Evolutionary conservation across 2,888 invertebrate species (phyloP).

Genomic region (Stratiomys singularior): DNA sequence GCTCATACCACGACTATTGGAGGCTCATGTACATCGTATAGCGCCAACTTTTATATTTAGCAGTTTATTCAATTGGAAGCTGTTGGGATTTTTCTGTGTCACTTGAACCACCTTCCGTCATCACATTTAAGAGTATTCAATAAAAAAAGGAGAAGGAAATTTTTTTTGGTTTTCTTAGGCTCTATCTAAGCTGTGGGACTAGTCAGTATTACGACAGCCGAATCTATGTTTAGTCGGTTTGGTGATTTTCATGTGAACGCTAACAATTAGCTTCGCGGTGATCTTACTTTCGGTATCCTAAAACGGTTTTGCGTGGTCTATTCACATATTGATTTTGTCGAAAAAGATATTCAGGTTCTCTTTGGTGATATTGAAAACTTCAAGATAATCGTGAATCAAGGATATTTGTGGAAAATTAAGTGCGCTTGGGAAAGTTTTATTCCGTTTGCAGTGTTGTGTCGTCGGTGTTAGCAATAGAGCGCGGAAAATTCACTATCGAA

Average conservation of each 20-base stretch:
- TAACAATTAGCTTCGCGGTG: neutral
- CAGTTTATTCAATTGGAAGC: conserved; percentile 54
- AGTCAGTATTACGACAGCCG: neutral
- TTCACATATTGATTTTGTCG: neutral
- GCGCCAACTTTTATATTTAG: conserved; percentile 51
- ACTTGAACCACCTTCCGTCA: conserved; percentile 38
- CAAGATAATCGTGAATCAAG: neutral
- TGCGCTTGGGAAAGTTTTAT: neutral
- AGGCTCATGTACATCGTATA: neutral
- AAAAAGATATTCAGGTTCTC: neutral
- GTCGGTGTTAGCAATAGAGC: neutral
- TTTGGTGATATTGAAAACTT: neutral
- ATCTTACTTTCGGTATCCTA: neutral
- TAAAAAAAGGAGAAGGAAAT: neutral
- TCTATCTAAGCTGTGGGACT: neutral
- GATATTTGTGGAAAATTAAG: neutral
- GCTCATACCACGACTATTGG: neutral
- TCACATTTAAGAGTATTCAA: conserved; percentile 1
- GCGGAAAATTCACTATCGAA: conserved; percentile 4
- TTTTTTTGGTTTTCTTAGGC: conserved; percentile 4
- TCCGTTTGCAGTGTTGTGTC: neutral
- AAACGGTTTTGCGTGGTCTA: neutral
- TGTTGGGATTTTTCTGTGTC: conserved; percentile 53
- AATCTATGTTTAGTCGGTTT: neutral
- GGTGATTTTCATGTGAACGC: neutral